Evolutionary conservation across 2,888 invertebrate genomes (phyloP), one percentile per base, ranked within the genome.

Genomic region (Zaprionus bogoriensis): DNA sequence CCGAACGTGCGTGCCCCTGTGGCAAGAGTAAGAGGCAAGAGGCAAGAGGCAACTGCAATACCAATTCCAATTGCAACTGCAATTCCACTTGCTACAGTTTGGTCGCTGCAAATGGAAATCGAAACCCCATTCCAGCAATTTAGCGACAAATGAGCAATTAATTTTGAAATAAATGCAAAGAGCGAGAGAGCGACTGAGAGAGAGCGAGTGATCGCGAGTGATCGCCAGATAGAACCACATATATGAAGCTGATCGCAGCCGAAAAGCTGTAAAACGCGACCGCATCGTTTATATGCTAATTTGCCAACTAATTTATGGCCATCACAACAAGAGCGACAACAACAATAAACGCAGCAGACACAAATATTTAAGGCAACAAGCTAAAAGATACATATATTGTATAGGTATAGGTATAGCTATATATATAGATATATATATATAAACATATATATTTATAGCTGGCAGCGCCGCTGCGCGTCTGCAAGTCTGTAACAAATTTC

Each of bases 91-190:
- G 76, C 74, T 77, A 72, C 59, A 72, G 59, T 66, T 77, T 42
- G 45, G 55, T 52, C 59, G 53, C 57, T 59, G 81, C 83, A 80
- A 19, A 61, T 76, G 84, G 80, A 76, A 77, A 81, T 74, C 78
- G 87, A 87, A 88, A 84, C 87, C 88, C 83, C 82, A 88, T 88
- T 87, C 88, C 80, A 76, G 76, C 88, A 89, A 89, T 89, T 89
- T 88, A 81, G 87, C 86, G 81, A 89, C 88, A 89, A 89, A 89
- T 89, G 88, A 89, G 87, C 89, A 89, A 89, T 89, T 89, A 89
- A 89, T 89, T 89, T 89, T 89, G 85, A 84, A 88, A 89, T 87
- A 88, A 89, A 88, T 77, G 84, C 81, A 82, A 82, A 73, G 25
- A 27, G 19, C 3, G 1, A 19, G 36, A n/a, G 10, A 14, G 22